A percentile compares a stretch with the other conserved stretches of the same genome.
Conservation (phyloP, 2,888 invertebrate genomes). For the Tetranychus truncatus region DNA sequence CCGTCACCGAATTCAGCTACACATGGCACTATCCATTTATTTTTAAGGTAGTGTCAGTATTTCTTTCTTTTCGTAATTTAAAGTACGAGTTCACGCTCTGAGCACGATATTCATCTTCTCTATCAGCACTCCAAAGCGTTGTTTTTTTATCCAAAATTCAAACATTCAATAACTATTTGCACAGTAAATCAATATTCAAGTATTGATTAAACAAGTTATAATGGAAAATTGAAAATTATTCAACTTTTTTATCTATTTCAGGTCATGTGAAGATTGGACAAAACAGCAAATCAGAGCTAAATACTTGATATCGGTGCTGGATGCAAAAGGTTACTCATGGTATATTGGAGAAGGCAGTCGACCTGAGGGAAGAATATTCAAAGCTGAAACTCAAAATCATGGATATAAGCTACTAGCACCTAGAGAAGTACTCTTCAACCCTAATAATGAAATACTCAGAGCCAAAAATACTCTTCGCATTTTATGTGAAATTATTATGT, state of each 20-base stretch:
- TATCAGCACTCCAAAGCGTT: too few species aligned
- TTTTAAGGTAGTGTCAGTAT: background rate
- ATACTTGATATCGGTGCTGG: constrained; percentile 6
- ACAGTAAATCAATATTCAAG: too few species aligned
- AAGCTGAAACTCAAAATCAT: constrained; percentile 11
- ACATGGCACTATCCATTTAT: constrained; percentile 11
- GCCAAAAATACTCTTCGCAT: background rate
- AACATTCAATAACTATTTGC: too few species aligned
- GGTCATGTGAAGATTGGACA: constrained; percentile 2
- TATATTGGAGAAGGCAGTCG: constrained; percentile 9
- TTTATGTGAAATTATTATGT: constrained; percentile 10
- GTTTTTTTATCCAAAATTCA: too few species aligned
- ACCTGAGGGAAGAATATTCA: constrained; percentile 10
- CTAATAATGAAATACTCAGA: background rate
- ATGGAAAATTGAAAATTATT: too few species aligned
- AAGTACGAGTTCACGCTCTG: background rate
- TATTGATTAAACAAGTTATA: too few species aligned
- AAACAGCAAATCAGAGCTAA: constrained; percentile 11
- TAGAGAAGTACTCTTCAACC: constrained; percentile 1
- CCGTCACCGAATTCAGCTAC: constrained; percentile 6
- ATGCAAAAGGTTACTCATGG: background rate
- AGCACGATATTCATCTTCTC: too few species aligned
- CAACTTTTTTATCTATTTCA: background rate
- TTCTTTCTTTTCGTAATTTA: background rate
- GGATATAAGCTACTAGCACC: constrained; percentile 11